phyloP scores from a whole-genome alignment of 1,140 invertebrate species.

The Rhynchophorus ferrugineus region DNA sequence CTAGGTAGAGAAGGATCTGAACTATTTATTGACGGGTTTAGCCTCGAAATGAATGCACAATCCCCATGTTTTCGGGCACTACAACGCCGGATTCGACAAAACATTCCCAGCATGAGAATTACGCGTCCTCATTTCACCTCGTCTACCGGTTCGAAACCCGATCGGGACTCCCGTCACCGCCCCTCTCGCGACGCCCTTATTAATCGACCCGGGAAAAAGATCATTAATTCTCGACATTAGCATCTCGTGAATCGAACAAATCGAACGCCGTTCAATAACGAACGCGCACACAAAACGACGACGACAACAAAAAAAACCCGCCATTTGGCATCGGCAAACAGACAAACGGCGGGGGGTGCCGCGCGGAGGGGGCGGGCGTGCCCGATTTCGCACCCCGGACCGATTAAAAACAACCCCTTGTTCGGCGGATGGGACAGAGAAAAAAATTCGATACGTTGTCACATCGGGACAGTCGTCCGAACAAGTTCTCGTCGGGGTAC shows the following conservation, averaged over 20 bases:
- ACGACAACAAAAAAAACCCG: not conserved
- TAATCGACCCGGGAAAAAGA: not conserved
- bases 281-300: not conserved
- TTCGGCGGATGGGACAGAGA: conserved; percentile 15
- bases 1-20: no score
- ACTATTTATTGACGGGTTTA: no score
- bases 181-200: not conserved
- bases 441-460: conserved; percentile 23
- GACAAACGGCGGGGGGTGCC: not conserved
- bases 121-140: no score
- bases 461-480: conserved; percentile 13
- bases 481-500: conserved; percentile 4
- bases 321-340: not conserved
- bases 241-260: not conserved
- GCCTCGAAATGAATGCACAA: no score
- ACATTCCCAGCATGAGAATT: no score
- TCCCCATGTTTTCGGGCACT: no score
- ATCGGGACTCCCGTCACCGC: no score
- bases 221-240: not conserved
- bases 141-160: no score
- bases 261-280: not conserved
- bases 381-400: conserved; percentile 11
- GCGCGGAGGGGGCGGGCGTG: conserved; percentile 31
- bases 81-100: no score
- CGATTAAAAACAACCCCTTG: conserved; percentile 25